These are phyloP conservation scores for Coptodon rendalli DNA, from an alignment of 2,113 vertebrate genomes.

Conservation along the genomic window DNA sequence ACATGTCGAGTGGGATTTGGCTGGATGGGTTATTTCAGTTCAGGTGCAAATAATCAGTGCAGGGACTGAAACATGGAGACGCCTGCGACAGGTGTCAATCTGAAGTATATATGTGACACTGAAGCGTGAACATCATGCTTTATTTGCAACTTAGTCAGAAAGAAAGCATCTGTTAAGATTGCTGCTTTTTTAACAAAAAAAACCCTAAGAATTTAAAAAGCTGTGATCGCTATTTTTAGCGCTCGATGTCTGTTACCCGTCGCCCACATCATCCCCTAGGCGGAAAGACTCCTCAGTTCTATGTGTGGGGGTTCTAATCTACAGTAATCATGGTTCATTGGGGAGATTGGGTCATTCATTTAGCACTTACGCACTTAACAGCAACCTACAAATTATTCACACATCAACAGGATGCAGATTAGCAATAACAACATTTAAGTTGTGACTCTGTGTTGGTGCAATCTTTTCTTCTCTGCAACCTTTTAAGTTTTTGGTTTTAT, in stretches of 20 bases:
- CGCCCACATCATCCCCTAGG: background rate
- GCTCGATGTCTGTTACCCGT: background rate
- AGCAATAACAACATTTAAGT: background rate
- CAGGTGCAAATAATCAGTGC: background rate
- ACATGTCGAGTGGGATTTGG: background rate
- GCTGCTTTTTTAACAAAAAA: background rate
- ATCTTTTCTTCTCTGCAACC: background rate
- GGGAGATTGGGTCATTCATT: conserved; percentile 12
- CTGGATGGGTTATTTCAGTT: background rate
- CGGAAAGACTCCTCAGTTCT: background rate
- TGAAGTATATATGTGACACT: background rate
- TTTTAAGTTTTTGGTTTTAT: background rate
- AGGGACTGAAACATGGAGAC: background rate
- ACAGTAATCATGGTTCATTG: background rate
- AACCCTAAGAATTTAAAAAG: rapidly evolving
- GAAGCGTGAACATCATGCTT: background rate
- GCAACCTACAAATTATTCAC: background rate
- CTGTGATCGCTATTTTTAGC: background rate
- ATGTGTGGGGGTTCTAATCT: background rate
- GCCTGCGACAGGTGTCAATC: background rate
- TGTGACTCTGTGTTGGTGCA: background rate
- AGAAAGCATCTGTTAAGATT: background rate
- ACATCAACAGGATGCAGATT: background rate
- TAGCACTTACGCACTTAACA: background rate
- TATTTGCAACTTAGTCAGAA: background rate